These are phyloP conservation scores for Porites lobata DNA, from an alignment of 92 coral and sea anemone genomes.

Conservation along the genomic window DNA sequence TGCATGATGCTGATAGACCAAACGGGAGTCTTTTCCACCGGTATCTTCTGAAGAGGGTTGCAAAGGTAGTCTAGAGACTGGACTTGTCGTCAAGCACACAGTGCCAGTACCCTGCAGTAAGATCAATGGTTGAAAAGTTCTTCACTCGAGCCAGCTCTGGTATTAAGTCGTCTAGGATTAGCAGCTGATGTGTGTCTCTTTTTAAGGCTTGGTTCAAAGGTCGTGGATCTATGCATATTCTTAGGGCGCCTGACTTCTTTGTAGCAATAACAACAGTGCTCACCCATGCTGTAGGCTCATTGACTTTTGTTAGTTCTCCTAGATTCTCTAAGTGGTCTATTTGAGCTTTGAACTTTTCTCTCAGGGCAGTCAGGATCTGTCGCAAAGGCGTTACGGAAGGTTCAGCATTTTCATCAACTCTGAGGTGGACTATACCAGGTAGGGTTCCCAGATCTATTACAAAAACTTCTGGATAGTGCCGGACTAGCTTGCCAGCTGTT, in stretches of 20 bases:
- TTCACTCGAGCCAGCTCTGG: too few relatives aligned
- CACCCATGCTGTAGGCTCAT: slow-evolving; percentile 6
- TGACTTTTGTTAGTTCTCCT: slow-evolving; percentile 55
- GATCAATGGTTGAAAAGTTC: slow-evolving; percentile 35
- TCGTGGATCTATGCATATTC: too few relatives aligned
- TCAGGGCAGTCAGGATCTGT: slow-evolving; percentile 66
- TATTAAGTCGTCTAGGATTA: too few relatives aligned
- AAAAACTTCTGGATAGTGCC: too few relatives aligned
- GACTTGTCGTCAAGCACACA: slow-evolving; percentile 62
- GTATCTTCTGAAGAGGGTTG: slow-evolving; percentile 68
- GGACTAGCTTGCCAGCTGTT: too few relatives aligned
- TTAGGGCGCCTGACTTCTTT: too few relatives aligned
- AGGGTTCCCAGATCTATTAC: too few relatives aligned
- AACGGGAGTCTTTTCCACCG: slow-evolving; percentile 64
- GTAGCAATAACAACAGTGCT: slow-evolving; percentile 3
- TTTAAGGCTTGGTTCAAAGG: background rate
- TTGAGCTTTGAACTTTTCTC: slow-evolving; percentile 5
- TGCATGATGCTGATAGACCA: slow-evolving; percentile 48
- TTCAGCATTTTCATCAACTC: slow-evolving; percentile 46
- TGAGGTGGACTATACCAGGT: slow-evolving; percentile 38
- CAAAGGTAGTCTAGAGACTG: slow-evolving; percentile 65
- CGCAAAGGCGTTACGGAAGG: slow-evolving; percentile 59
- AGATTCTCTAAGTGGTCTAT: slow-evolving; percentile 51
- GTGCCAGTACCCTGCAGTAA: slow-evolving; percentile 60
- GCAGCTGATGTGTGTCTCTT: too few relatives aligned